Evolutionary conservation across 2,113 vertebrate species (phyloP).

Genomic region (Tylochromis polylepis): DNA sequence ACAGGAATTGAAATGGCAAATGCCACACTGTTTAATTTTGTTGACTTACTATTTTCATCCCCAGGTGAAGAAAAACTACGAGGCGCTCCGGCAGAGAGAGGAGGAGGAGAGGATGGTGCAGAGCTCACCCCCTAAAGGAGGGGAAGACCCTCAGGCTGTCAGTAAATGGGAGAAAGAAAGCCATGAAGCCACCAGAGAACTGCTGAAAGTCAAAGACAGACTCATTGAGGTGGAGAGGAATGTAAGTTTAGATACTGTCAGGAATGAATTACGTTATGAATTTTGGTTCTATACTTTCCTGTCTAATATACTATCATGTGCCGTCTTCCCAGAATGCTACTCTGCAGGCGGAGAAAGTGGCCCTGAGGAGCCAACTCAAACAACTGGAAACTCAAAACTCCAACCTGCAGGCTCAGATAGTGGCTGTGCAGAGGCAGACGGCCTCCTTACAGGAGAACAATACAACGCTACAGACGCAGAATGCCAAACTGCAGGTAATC

Average conservation of each 20-base stretch:
- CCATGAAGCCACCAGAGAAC: conserved; percentile 91
- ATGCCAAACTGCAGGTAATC: conserved; percentile 92
- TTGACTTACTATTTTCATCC: neutral
- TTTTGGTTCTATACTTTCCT: neutral
- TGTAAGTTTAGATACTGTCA: conserved; percentile 69
- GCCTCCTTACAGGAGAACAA: conserved; percentile 94
- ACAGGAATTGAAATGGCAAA: neutral
- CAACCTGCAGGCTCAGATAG: conserved; percentile 95
- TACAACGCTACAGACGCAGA: conserved; percentile 92
- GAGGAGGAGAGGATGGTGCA: conserved; percentile 93
- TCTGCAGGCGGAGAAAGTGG: conserved; percentile 95
- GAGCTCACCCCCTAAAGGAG: conserved; percentile 80
- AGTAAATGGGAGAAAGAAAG: conserved; percentile 93
- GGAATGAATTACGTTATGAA: neutral
- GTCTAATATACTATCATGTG: neutral
- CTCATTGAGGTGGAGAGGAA: conserved; percentile 98
- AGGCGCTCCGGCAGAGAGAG: conserved; percentile 94
- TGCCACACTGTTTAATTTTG: neutral
- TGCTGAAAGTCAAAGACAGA: conserved; percentile 94
- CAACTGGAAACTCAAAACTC: conserved; percentile 92
- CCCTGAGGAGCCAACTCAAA: conserved; percentile 90
- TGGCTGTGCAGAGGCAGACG: conserved; percentile 90
- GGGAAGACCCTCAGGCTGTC: conserved; percentile 74
- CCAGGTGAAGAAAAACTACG: conserved; percentile 98
- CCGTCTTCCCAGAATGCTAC: conserved; percentile 86